Conservation (phyloP, 2,113 vertebrate species). For the Aldabrachelys gigantea region DNA sequence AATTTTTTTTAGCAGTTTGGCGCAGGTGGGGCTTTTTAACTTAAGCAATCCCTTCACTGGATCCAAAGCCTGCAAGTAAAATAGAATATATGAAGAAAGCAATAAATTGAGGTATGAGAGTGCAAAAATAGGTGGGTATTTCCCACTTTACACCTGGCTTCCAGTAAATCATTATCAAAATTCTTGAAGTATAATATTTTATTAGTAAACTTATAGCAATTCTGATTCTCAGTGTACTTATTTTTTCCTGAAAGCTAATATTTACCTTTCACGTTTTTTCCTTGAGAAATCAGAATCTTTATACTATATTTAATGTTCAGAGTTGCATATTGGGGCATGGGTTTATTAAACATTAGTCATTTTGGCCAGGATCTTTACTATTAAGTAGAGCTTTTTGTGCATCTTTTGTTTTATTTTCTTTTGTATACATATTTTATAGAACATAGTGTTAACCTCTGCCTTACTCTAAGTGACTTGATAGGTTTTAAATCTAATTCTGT, state of each 20-base stretch:
- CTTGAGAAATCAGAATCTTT: neutral
- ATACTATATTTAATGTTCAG: neutral
- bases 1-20: neutral
- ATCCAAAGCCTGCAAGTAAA: constrained; percentile 15
- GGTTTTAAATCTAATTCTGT: neutral
- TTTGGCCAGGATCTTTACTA: neutral
- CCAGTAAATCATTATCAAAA: neutral
- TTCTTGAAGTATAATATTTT: neutral
- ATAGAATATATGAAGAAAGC: neutral
- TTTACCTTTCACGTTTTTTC: neutral
- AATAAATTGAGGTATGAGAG: constrained; percentile 1
- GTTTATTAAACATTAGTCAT: neutral
- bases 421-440: neutral
- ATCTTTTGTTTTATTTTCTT: neutral
- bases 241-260: neutral
- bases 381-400: neutral
- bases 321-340: neutral
- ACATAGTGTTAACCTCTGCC: neutral
- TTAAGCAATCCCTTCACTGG: neutral
- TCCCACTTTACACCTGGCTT: neutral
- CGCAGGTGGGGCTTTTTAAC: constrained; percentile 29
- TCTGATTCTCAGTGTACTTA: neutral
- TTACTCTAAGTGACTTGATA: neutral
- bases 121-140: neutral
- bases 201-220: neutral